Evolutionary conservation across 2,888 invertebrate species (phyloP), one percentile per base, ranked within the genome.

Genomic region (Tetanocera ferruginea): DNA sequence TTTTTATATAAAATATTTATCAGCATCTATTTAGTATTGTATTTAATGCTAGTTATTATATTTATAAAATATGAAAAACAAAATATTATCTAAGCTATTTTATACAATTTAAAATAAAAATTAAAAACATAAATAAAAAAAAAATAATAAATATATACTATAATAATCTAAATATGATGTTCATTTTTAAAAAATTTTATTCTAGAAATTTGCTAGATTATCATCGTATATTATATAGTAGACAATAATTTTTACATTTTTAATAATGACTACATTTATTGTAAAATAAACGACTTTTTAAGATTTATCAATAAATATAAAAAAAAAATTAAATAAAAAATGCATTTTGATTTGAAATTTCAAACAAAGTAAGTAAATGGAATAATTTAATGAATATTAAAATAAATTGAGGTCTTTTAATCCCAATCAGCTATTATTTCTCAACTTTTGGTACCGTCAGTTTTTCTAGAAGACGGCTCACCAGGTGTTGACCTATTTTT

Each of bases 171-270:
- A 64, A 28, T 3, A 66, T 73, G 17, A 60, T 43, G 73, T 62
- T 43, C 23, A 60, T 37, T 23, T 73, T 71, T 31, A 71, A 55
- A 71, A 43, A 11, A 11, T 11, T 37, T 55, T 34, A 62, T 9
- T 49, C 43, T 73, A 62, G 72, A 51, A 8, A 23, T 73, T 62
- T 62, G 34, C 37, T 73, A 60, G 23, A 62, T 37, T 31, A 28
- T 70, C 28, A 70, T 28, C 55, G 31, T 52, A 51, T 74, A 74
- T 62, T 31, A 28, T 66, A 60, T 75, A 75, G 66, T 75, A 75
- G 75, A 75, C 75, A 75, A 75, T 75, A 75, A 75, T 75, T 75
- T 75, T 75, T 67, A 75, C 34, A 67, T 67, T 62, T 67, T 75
- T 37, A 75, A 67, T 49, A 49, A 69, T 34, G 67, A 28, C 25